Evolutionary conservation across 2,797 vertebrate species (phyloP).

Genomic region (Onychomys leucogaster): DNA sequence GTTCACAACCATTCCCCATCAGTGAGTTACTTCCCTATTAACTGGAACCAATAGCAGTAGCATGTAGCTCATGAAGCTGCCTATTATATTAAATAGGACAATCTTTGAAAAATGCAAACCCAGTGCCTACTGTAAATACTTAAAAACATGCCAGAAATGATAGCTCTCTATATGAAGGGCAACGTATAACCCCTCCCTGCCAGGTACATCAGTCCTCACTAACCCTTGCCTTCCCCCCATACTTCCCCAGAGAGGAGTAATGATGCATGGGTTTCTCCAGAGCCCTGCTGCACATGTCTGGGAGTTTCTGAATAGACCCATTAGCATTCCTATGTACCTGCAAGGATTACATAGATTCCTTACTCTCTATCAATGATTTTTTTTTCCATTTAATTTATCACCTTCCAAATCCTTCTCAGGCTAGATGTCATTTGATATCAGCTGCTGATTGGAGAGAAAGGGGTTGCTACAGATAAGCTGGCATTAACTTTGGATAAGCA

Average conservation of each 20-base stretch:
- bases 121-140: background rate
- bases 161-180: background rate
- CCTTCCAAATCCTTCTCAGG: slow-evolving; percentile 60
- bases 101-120: background rate
- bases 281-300: background rate
- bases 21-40: background rate
- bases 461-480: slow-evolving; percentile 40
- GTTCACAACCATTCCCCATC: background rate
- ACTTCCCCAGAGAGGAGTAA: background rate
- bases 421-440: slow-evolving; percentile 61
- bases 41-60: background rate
- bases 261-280: background rate
- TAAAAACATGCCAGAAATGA: background rate
- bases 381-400: slow-evolving; percentile 54
- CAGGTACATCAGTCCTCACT: background rate
- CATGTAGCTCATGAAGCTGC: background rate
- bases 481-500: slow-evolving; percentile 60
- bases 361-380: slow-evolving; percentile 47
- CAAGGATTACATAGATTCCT: background rate
- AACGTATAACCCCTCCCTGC: background rate
- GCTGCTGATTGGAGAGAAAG: slow-evolving; percentile 52
- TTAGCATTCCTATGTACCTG: slow-evolving; percentile 8
- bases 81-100: background rate
- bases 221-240: background rate
- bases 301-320: background rate